phyloP scores from a whole-genome alignment of 2,888 invertebrate genomes.

The Trachelus tabidus region DNA sequence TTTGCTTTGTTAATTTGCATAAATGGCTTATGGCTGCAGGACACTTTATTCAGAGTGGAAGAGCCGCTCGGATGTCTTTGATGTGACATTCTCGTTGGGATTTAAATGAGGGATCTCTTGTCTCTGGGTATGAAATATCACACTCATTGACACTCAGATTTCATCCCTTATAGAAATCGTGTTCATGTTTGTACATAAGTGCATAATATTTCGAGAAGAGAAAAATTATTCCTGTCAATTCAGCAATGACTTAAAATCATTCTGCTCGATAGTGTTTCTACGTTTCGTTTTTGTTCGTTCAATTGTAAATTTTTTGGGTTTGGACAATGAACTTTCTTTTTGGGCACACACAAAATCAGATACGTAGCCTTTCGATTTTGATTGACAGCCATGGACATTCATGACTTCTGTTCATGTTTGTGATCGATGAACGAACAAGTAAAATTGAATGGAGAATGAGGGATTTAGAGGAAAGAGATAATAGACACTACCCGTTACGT shows the following conservation, averaged over 20 bases:
- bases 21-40: slow-evolving; percentile 57
- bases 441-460: neutral
- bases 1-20: slow-evolving; percentile 43
- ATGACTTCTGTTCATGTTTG: neutral
- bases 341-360: neutral
- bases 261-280: neutral
- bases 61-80: slow-evolving; percentile 47
- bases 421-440: neutral
- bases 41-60: slow-evolving; percentile 37
- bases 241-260: neutral
- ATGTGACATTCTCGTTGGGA: slow-evolving; percentile 47
- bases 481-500: neutral
- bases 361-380: neutral
- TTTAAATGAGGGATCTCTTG: slow-evolving; percentile 42
- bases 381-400: neutral
- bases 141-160: neutral
- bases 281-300: neutral
- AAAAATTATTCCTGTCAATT: neutral
- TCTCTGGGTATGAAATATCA: slow-evolving; percentile 42
- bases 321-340: neutral
- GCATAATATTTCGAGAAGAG: neutral
- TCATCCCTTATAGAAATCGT: neutral
- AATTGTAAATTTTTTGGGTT: neutral
- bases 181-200: neutral
- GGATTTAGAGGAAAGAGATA: neutral